phyloP scores from a whole-genome alignment of 2,797 vertebrate species.

The Falco cherrug region DNA sequence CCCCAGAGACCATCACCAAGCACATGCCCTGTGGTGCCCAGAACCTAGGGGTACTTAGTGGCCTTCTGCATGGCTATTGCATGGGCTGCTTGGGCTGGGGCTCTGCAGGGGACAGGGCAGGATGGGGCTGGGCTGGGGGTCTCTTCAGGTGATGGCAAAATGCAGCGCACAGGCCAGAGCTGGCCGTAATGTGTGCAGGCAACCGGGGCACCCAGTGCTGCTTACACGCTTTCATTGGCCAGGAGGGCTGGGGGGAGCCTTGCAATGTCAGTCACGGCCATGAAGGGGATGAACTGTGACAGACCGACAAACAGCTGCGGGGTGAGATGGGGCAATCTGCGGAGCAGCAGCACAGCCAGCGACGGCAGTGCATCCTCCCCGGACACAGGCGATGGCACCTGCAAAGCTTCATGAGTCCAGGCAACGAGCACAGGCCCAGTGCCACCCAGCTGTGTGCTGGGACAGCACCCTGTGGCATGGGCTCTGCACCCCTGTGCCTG shows the following conservation, averaged over 20 bases:
- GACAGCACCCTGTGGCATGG: not conserved
- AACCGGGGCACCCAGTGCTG: not conserved
- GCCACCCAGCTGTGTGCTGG: not conserved
- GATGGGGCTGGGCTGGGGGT: not conserved
- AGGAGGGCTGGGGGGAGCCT: constrained; percentile 87
- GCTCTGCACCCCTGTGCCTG: not conserved
- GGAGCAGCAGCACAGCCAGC: constrained; percentile 87
- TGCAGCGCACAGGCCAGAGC: too few relatives aligned
- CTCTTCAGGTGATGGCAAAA: not conserved
- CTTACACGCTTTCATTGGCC: constrained; percentile 90
- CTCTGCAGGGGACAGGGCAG: not conserved
- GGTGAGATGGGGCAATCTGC: constrained; percentile 86
- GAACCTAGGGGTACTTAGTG: not conserved
- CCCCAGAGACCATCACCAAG: not conserved
- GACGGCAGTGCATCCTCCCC: constrained; percentile 87
- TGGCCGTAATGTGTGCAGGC: not conserved
- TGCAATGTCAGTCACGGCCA: constrained; percentile 90
- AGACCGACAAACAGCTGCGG: constrained; percentile 90
- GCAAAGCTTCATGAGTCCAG: not conserved
- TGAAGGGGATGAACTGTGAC: constrained; percentile 90
- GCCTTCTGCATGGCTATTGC: not conserved
- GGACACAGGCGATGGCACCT: constrained; percentile 74
- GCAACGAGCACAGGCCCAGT: not conserved
- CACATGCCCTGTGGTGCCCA: not conserved
- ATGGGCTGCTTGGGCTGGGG: not conserved